Base-by-base conservation (phyloP, 1,140 invertebrate species). In the Heliconius congener region DNA sequence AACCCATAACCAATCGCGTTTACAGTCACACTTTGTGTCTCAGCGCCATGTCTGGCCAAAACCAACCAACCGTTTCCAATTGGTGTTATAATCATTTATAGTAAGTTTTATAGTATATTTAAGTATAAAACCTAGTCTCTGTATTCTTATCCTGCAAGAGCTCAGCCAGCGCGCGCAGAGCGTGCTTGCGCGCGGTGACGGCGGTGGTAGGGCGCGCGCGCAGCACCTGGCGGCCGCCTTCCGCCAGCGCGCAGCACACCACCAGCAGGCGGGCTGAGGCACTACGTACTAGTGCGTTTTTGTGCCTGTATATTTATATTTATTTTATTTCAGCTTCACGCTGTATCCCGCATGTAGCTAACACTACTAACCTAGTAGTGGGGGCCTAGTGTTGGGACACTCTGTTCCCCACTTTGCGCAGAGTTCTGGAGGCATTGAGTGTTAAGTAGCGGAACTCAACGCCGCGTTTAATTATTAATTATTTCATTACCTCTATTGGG, bases 211-310 rank as follows among this genome's bases (percentile, higher is more conserved):
- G 92, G 13, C 90, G 87, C 8, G 81, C 77, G 16, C 88, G 84
- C 72, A 93, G 85, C 71, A 93, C 77, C 9, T 82, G 88, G 1
- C 91, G 81, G 16, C 91, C 91, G 37, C 91, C 91, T 16, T 87
- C 86, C 0, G 87, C 90, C 60, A 94, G 82, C 18, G 92, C 92
- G 78, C 87, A 90, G 78, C 86, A 88, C 66, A 93, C 91, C 52
- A 93, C 90, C 52, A 94, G 81, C 34, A 94, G 86, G 0, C 92
- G 88, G 1, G 90, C 86, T 3, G 90, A 81, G 18, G 92, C 91
- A 50, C 88, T 89, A 0, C 92, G 88, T 0, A 94, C 92, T 23
- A 93, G 82, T 1, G 86, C 78, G 60, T 88, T 92, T 78, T 93
- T 94, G 84, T 94, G 91, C 1, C 91, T 93, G 71, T 4, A 19